Conservation (phyloP, 2,888 invertebrate species). For the Cerceris ruficornis region DNA sequence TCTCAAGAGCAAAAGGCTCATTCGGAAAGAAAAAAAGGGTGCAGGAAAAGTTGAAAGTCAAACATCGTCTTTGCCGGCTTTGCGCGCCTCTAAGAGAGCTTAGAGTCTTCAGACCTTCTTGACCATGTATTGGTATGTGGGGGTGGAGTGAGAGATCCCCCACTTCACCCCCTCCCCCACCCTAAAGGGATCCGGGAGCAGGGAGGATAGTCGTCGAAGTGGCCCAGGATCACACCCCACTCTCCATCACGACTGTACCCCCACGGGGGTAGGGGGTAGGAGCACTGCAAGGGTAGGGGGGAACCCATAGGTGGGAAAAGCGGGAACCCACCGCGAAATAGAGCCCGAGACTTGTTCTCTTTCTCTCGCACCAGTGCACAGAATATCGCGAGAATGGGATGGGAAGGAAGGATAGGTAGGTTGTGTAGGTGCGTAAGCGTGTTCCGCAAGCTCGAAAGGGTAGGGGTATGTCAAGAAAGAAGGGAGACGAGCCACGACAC, state of each 20-base stretch:
- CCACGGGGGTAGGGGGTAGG: conserved; percentile 72
- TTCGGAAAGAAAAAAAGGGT: conserved; percentile 13
- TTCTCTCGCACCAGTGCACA: conserved; percentile 52
- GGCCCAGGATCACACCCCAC: conserved; percentile 76
- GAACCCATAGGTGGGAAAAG: conserved; percentile 75
- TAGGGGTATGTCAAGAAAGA: conserved; percentile 78
- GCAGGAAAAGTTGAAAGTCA: conserved; percentile 31
- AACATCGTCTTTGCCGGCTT: conserved; percentile 35
- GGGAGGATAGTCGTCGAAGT: conserved; percentile 72
- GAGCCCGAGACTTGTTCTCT: conserved; percentile 62
- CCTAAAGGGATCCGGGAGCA: conserved; percentile 66
- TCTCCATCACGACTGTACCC: conserved; percentile 72
- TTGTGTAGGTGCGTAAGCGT: conserved; percentile 37
- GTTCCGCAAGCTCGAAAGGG: conserved; percentile 61
- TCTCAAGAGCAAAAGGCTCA: conserved; percentile 1
- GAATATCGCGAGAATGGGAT: conserved; percentile 60
- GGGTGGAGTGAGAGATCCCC: conserved; percentile 64
- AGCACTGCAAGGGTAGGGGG: conserved; percentile 67
- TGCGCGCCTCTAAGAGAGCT: conserved; percentile 31
- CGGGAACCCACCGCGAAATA: conserved; percentile 74
- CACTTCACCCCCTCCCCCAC: conserved; percentile 72
- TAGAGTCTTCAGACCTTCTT: conserved; percentile 46
- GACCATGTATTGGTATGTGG: conserved; percentile 49
- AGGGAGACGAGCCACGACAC: conserved; percentile 74
- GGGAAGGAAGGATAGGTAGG: conserved; percentile 66